Base-by-base conservation (phyloP, 2,888 invertebrate species). In the Nudaria mundana region DNA sequence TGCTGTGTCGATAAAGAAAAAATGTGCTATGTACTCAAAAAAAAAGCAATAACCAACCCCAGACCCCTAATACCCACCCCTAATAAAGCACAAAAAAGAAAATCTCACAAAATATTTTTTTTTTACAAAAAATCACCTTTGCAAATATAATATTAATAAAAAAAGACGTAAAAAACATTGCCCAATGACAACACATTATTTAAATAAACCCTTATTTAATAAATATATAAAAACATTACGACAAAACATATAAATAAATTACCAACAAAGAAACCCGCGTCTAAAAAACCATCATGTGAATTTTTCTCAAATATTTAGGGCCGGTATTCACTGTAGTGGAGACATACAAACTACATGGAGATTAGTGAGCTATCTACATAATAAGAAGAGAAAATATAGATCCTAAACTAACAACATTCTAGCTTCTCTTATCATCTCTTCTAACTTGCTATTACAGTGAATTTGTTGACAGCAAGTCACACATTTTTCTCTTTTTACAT, bases 1-100 rank as follows among this genome's bases (percentile, higher is more conserved):
- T 37, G 40, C 61, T 53, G 48, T 30, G 45, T 37, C 30, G 14
- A 33, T 25, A 57, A 47, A 49, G 38, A 39, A 37, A 48, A 12
- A 32, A 37, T 23, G 26, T 33, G 28, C 18, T 25, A 28, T 22
- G 24, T 22, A 24, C 33, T 12, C 8, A 33, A 24, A 24, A 15
- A 33, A 23, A 23, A 33, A 18, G 6, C 11, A 5, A 28, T 18
- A 18, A 12, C 24, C 24, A 33, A 8, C 23, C 24, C 10, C 7
- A 23, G 6, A 24, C 24, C 22, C n/a, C 22, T 13, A n/a, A n/a
- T n/a, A n/a, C n/a, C n/a, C n/a, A n/a, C n/a, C n/a, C n/a, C n/a
- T n/a, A n/a, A n/a, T n/a, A n/a, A n/a, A n/a, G n/a, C n/a, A n/a
- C n/a, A n/a, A n/a, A n/a, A n/a, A n/a, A 22, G n/a, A 5, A 5